Evolutionary conservation across 2,797 vertebrate genomes (phyloP).

Genomic region (Catostomus latipinnis): DNA sequence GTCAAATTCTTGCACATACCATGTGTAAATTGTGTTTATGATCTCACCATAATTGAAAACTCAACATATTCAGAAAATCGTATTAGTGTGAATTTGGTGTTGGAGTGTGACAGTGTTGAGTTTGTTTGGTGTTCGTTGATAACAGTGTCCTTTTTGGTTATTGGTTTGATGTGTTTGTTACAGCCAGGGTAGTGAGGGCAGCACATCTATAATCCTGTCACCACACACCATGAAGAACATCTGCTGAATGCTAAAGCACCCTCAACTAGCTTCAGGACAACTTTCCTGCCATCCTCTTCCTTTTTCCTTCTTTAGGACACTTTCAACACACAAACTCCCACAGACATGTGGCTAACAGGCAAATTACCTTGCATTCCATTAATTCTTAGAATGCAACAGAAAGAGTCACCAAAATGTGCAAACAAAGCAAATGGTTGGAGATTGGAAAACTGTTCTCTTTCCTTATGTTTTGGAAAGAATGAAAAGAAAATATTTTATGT

Average conservation of each 20-base stretch:
- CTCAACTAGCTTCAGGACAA: conserved; percentile 24
- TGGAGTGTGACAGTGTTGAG: neutral
- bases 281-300: conserved; percentile 7
- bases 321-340: neutral
- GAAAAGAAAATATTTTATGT: too few relatives aligned
- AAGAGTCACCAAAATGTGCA: conserved; percentile 22
- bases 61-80: too few relatives aligned
- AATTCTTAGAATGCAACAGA: neutral
- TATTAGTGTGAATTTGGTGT: neutral
- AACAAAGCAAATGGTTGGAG: conserved; percentile 36
- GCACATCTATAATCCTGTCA: conserved; percentile 48
- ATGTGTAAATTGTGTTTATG: too few relatives aligned
- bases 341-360: neutral
- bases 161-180: conserved; percentile 39
- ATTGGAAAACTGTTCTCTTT: conserved; percentile 17
- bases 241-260: conserved; percentile 42
- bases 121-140: conserved; percentile 5
- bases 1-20: too few relatives aligned
- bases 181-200: conserved; percentile 23
- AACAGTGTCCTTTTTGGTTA: neutral
- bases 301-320: conserved; percentile 8
- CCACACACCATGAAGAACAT: conserved; percentile 35
- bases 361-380: neutral
- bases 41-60: too few relatives aligned
- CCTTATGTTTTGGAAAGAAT: neutral